Percentiles rank a stretch among this genome's conserved stretches.
These are phyloP conservation scores for Salminus brasiliensis DNA, from an alignment of 2,113 vertebrate genomes.

Conservation along the genomic window DNA sequence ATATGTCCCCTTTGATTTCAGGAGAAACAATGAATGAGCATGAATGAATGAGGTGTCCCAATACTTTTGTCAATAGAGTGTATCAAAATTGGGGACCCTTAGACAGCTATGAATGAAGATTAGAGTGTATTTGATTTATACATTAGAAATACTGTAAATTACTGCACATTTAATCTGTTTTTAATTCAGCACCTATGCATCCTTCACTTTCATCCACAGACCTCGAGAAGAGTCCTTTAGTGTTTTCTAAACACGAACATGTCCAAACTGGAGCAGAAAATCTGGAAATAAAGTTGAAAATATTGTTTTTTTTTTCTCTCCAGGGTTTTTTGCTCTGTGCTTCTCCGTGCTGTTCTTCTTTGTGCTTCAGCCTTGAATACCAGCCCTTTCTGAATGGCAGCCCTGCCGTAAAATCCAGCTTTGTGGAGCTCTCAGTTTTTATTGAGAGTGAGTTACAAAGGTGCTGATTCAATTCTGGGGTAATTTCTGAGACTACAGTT, in stretches of 20 bases:
- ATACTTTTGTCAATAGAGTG: too few relatives aligned
- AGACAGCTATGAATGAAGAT: too few relatives aligned
- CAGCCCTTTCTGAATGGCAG: background rate
- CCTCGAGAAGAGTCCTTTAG: too few relatives aligned
- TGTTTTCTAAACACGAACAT: background rate
- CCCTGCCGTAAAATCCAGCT: slow-evolving; percentile 11
- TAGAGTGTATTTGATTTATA: too few relatives aligned
- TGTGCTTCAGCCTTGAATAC: background rate
- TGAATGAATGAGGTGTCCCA: too few relatives aligned
- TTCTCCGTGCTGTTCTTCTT: background rate
- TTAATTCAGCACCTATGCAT: too few relatives aligned
- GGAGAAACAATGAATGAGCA: too few relatives aligned
- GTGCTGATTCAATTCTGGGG: background rate
- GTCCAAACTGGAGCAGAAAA: background rate
- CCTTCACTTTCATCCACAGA: too few relatives aligned
- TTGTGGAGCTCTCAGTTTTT: background rate
- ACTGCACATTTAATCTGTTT: too few relatives aligned
- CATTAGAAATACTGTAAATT: too few relatives aligned
- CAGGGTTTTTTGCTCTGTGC: background rate
- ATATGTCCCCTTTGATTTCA: too few relatives aligned
- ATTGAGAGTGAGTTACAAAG: background rate
- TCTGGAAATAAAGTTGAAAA: background rate
- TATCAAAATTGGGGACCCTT: too few relatives aligned
- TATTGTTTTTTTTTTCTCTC: background rate
- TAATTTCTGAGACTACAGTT: slow-evolving; percentile 10